Percentiles rank a stretch among this genome's conserved stretches.
Evolutionary conservation across 2,888 invertebrate species (phyloP).

Genomic region (Malthinus flaveolus): DNA sequence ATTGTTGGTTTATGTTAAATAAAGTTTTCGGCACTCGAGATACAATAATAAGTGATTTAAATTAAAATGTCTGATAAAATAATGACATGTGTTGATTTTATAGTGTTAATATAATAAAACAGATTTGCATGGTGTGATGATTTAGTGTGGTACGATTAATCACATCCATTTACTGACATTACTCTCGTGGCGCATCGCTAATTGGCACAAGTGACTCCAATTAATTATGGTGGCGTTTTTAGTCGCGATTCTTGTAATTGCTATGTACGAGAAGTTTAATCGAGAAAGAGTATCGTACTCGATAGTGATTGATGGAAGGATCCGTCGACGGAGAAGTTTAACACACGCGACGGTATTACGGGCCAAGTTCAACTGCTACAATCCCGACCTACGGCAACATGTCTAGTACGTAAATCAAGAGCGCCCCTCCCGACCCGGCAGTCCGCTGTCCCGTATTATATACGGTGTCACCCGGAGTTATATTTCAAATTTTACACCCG

Average conservation of each 20-base stretch:
- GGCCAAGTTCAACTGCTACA: conserved; percentile 34
- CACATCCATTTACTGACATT: conserved; percentile 40
- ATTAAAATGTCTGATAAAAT: conserved; percentile 24
- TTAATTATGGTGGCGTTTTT: conserved; percentile 37
- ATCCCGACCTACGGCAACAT: conserved; percentile 34
- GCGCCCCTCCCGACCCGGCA: conserved; percentile 27
- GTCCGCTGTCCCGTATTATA: conserved; percentile 33
- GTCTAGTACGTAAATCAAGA: conserved; percentile 35
- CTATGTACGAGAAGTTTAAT: conserved; percentile 13
- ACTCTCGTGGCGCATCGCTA: conserved; percentile 43
- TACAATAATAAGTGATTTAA: not conserved
- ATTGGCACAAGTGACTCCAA: conserved; percentile 41
- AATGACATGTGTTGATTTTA: conserved; percentile 25
- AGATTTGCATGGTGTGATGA: conserved; percentile 33
- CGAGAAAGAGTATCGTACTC: conserved; percentile 13
- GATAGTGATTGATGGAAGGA: conserved; percentile 5
- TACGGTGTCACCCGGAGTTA: conserved; percentile 34
- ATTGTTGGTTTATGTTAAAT: no score
- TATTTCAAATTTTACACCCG: conserved; percentile 36
- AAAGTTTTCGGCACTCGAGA: not conserved
- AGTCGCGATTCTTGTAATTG: conserved; percentile 26
- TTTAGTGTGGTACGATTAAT: conserved; percentile 39
- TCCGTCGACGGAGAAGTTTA: conserved; percentile 13
- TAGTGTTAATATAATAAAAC: conserved; percentile 29
- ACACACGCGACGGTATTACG: conserved; percentile 25